Percentiles rank a stretch among this genome's conserved stretches.
Evolutionary conservation across 2,888 invertebrate species (phyloP).

Genomic region (Philonicus albiceps): DNA sequence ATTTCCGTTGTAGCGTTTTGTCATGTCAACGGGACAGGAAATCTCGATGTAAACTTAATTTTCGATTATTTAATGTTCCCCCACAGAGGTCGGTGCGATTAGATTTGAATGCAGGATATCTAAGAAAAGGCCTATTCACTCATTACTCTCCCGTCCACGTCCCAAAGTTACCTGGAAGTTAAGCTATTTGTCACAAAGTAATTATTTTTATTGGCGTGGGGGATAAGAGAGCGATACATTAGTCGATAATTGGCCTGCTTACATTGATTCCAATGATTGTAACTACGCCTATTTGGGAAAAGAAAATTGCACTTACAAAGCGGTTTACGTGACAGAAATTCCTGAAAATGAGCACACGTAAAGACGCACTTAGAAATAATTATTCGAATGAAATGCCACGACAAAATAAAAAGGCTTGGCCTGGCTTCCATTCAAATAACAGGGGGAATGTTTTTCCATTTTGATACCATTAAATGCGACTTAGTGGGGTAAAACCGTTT

Average conservation of each 20-base stretch:
- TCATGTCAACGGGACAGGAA: constrained; percentile 12
- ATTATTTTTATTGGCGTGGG: background rate
- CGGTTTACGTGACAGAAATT: constrained; percentile 8
- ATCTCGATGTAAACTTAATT: background rate
- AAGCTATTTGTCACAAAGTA: background rate
- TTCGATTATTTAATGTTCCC: background rate
- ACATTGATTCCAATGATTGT: background rate
- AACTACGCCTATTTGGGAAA: background rate
- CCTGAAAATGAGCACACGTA: constrained; percentile 6
- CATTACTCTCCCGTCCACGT: background rate
- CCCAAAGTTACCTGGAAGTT: background rate
- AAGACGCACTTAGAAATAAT: constrained; percentile 9
- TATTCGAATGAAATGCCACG: background rate
- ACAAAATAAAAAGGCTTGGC: background rate
- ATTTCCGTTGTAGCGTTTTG: constrained; percentile 18
- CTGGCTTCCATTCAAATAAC: background rate
- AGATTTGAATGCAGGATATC: background rate
- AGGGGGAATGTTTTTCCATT: constrained; percentile 3
- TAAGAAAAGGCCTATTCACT: background rate
- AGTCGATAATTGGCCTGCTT: background rate
- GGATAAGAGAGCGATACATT: background rate
- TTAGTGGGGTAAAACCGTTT: background rate
- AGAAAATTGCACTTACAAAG: constrained; percentile 8
- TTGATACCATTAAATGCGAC: background rate
- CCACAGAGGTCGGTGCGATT: background rate